A percentile compares a stretch with the other conserved stretches of the same genome.
Conservation (phyloP, 2,888 invertebrate genomes). For the Acleris literana region DNA sequence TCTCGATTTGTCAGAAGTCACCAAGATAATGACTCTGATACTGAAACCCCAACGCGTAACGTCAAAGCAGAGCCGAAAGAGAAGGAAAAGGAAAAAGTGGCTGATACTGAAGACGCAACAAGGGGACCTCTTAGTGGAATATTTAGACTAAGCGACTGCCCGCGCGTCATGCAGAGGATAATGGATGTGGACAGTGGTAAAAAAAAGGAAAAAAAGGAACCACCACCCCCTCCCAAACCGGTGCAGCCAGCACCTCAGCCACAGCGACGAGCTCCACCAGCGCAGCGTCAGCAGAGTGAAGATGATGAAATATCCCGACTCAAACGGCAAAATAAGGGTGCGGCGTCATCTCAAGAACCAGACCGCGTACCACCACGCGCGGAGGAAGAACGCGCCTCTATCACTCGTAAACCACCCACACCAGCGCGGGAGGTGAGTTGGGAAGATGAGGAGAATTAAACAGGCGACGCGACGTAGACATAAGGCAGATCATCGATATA, state of each 20-base stretch:
- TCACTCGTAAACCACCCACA: constrained; percentile 86
- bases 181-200: constrained; percentile 90
- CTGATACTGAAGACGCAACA: constrained; percentile 95
- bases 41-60: constrained; percentile 84
- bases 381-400: constrained; percentile 84
- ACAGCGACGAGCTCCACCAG: constrained; percentile 82
- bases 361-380: constrained; percentile 81
- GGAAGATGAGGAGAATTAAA: constrained; percentile 75
- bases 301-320: constrained; percentile 95
- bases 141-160: constrained; percentile 92
- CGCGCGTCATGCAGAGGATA: constrained; percentile 94
- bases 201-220: constrained; percentile 91
- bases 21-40: constrained; percentile 90
- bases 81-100: constrained; percentile 87
- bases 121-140: constrained; percentile 94
- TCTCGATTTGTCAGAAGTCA: constrained; percentile 87
- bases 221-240: constrained; percentile 79
- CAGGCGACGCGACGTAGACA: constrained; percentile 68
- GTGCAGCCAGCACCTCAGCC: constrained; percentile 83
- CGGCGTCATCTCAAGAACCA: constrained; percentile 85
- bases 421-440: constrained; percentile 91
- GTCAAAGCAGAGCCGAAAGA: constrained; percentile 87
- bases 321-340: constrained; percentile 92
- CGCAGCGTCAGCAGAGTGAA: constrained; percentile 92
- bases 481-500: constrained; percentile 76